A percentile compares a stretch with the other conserved stretches of the same genome.
phyloP scores from a whole-genome alignment of 2,888 invertebrate genomes.

The Rhagium mordax region DNA sequence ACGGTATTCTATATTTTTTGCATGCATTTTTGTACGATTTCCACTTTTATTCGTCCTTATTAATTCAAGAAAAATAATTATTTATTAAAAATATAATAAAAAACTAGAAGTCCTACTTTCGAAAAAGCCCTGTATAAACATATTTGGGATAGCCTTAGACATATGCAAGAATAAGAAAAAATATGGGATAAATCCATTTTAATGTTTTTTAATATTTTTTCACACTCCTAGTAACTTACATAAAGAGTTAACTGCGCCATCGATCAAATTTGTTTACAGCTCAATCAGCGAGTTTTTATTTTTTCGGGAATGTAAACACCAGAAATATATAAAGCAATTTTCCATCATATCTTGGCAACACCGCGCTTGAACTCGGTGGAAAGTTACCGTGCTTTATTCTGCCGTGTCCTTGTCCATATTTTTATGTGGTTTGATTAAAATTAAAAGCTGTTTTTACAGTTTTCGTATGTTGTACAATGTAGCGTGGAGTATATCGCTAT shows the following conservation, averaged over 20 bases:
- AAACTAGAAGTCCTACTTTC: too few species aligned
- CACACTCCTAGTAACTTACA: neutral
- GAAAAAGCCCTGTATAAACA: too few species aligned
- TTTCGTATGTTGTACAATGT: conserved; percentile 27
- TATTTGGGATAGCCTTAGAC: too few species aligned
- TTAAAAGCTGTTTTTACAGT: conserved; percentile 43
- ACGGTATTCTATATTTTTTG: too few species aligned
- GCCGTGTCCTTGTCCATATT: conserved; percentile 50
- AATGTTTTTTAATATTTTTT: too few species aligned
- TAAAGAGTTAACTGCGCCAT: neutral
- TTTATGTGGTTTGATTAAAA: conserved; percentile 49
- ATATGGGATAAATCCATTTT: too few species aligned
- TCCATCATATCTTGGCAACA: conserved; percentile 38
- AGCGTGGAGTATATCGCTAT: conserved; percentile 12
- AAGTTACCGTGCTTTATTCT: conserved; percentile 52
- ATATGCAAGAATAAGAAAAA: too few species aligned
- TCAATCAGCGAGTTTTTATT: neutral
- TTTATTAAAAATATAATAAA: too few species aligned
- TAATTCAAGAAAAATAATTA: too few species aligned
- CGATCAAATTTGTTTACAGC: neutral
- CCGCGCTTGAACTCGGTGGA: conserved; percentile 44
- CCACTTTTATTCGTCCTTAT: too few species aligned
- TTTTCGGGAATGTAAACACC: neutral
- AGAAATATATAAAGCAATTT: conserved; percentile 18
- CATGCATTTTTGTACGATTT: too few species aligned